Evolutionary conservation across 2,797 vertebrate species (phyloP), one percentile per base, ranked within the genome.

Genomic region (Sebastes nivosus): DNA sequence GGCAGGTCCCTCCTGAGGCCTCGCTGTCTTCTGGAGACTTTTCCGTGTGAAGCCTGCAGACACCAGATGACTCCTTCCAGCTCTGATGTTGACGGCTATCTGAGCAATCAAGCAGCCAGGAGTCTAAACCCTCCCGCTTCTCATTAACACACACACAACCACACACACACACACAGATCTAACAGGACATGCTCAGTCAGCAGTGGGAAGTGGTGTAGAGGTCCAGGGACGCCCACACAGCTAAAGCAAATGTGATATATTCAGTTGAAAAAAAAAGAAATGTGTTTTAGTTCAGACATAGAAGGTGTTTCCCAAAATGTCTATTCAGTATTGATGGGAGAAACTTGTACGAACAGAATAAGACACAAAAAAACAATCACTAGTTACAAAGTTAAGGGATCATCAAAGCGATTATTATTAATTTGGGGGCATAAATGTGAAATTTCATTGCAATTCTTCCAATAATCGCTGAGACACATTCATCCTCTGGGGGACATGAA

Each of bases 181-280:
- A 70, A 93, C 92, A 94, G 93, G 92, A 95, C 86, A 91, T 94
- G 82, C 93, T 94, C 82, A 79, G 65, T 71, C 82, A 57, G 12
- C 14, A 76, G 61, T 70, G 11, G 86, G 81, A 55, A 61, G 78
- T 68, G 63, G 75, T 65, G 24, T 36, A 50, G 27, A 36, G 55
- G 64, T 86, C 6, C 77, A 89, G 81, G 38, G 80, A 86, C 18
- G 36, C 66, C 55, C 63, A 65, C 55, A 76, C 67, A 71, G 36
- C 10, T 29, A 29, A 42, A 67, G 67, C 8, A 22, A 52, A 38
- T 38, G 8, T 32, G 12, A 11, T 52, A 71, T 8, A 50, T 55
- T 32, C 4, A 14, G 24, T 8, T 63, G 7, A 2, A 1, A 16
- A 22, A 6, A 61, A 61, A 61, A 10, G 1, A 63, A 63, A 22